A percentile compares a stretch with the other conserved stretches of the same genome.
phyloP scores from a whole-genome alignment of 2,113 vertebrate genomes.

The Scartelaos histophorus region DNA sequence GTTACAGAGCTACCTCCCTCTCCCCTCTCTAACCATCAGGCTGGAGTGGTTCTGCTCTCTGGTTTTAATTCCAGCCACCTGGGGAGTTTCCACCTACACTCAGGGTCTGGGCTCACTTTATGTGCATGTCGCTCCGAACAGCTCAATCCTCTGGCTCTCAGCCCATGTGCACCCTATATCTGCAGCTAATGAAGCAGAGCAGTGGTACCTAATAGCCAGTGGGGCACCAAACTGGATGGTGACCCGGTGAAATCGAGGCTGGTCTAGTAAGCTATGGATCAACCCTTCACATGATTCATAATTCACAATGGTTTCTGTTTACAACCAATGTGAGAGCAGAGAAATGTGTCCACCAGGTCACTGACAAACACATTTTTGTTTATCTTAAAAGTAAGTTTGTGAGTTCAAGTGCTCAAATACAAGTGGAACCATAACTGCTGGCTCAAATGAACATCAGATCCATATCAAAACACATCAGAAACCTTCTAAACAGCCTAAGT shows the following conservation, averaged over 20 bases:
- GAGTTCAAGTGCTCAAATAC: not conserved
- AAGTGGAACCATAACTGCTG: not conserved
- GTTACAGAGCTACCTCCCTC: constrained; percentile 11
- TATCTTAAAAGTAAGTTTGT: not conserved
- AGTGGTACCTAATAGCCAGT: constrained; percentile 51
- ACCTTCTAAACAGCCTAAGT: not conserved
- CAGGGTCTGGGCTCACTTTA: constrained; percentile 53
- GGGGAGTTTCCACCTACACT: constrained; percentile 58
- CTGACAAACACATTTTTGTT: not conserved
- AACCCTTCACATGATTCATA: not conserved
- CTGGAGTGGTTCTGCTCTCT: constrained; percentile 33
- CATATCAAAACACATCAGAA: not conserved
- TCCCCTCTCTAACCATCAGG: constrained; percentile 31
- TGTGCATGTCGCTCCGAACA: constrained; percentile 56
- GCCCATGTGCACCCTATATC: constrained; percentile 64
- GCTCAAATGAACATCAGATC: not conserved
- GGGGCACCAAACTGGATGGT: constrained; percentile 22
- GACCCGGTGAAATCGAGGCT: not conserved
- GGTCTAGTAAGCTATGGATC: not conserved
- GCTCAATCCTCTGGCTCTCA: constrained; percentile 62
- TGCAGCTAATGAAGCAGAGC: constrained; percentile 70
- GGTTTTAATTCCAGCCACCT: constrained; percentile 62
- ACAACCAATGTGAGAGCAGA: not conserved
- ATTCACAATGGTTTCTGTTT: not conserved
- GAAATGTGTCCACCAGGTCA: not conserved